Evolutionary conservation across 2,113 vertebrate genomes (phyloP).

Genomic region (Eurypyga helias): DNA sequence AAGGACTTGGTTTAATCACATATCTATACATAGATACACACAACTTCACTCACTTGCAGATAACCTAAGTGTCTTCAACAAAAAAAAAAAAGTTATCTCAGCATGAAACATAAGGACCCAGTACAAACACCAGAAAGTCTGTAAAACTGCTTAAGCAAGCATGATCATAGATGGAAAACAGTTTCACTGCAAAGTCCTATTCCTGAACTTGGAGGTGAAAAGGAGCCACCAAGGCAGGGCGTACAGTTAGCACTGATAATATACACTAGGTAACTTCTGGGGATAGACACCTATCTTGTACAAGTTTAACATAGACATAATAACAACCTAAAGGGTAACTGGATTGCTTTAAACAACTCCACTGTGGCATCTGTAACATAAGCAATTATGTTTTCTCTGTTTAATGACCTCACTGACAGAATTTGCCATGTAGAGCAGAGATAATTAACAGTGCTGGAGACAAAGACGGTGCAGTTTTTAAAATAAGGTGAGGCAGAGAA

Average conservation of each 20-base stretch:
- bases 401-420: not conserved
- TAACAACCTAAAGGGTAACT: not conserved
- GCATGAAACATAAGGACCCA: not conserved
- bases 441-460: not conserved
- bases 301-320: not conserved
- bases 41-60: not conserved
- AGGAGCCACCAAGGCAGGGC: not conserved
- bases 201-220: not conserved
- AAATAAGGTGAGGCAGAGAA: not conserved
- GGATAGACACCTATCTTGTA: not conserved
- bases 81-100: too few relatives aligned
- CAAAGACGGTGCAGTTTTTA: not conserved
- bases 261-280: not conserved
- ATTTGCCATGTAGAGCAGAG: not conserved
- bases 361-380: not conserved
- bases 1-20: not conserved
- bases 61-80: not conserved
- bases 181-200: not conserved
- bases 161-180: not conserved
- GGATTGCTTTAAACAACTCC: not conserved
- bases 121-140: not conserved
- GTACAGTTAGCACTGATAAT: fast-evolving
- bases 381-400: not conserved
- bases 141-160: not conserved
- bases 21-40: not conserved